A percentile compares a stretch with the other conserved stretches of the same genome.
Conservation (phyloP, 2,888 invertebrate species). For the Cetonia aurata region DNA sequence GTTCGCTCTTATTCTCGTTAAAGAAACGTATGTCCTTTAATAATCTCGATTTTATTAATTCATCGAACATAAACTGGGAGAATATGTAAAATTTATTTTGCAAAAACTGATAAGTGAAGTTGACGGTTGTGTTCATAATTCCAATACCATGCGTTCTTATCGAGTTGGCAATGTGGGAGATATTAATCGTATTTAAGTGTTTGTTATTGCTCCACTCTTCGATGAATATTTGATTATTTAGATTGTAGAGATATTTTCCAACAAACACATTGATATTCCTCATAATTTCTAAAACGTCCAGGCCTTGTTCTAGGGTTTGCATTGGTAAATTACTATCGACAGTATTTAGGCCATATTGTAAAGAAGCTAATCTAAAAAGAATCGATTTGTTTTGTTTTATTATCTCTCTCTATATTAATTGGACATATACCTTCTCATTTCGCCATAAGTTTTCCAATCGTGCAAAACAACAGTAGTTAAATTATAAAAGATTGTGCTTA, state of each 20-base stretch:
- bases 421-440: constrained; percentile 82
- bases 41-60: constrained; percentile 95
- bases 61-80: constrained; percentile 97
- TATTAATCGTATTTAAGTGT: constrained; percentile 94
- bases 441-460: constrained; percentile 97
- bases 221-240: constrained; percentile 96
- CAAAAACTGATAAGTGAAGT: constrained; percentile 94
- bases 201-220: constrained; percentile 93
- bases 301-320: constrained; percentile 96
- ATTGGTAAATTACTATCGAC: constrained; percentile 96
- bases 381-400: not conserved
- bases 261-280: constrained; percentile 96
- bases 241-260: constrained; percentile 91
- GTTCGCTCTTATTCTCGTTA: constrained; percentile 77
- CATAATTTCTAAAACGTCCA: constrained; percentile 98
- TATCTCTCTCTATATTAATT: too few relatives aligned
- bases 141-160: constrained; percentile 97
- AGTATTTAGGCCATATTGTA: constrained; percentile 84
- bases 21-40: constrained; percentile 89
- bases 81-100: constrained; percentile 93
- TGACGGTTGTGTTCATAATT: constrained; percentile 94
- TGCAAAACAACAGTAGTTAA: constrained; percentile 96
- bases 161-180: constrained; percentile 95
- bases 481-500: constrained; percentile 96
- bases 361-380: constrained; percentile 75